Evolutionary conservation across 2,888 invertebrate species (phyloP).

Genomic region (Myathropa florea): DNA sequence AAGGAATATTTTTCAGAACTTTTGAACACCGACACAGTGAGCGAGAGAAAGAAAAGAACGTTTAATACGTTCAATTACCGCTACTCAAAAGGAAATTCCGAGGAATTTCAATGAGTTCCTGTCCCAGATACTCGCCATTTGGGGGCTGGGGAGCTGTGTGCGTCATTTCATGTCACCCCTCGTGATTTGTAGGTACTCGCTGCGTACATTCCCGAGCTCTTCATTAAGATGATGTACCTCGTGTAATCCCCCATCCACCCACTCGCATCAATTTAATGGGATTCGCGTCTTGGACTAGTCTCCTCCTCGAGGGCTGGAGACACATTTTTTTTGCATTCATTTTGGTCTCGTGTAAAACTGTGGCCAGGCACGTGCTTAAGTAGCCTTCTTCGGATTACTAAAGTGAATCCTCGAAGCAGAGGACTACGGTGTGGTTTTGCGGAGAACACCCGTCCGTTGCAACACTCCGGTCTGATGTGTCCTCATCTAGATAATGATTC

Average conservation of each 20-base stretch:
- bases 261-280: slow-evolving; percentile 31
- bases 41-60: slow-evolving; percentile 48
- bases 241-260: background rate
- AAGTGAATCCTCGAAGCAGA: slow-evolving; percentile 37
- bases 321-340: background rate
- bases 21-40: background rate
- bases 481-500: slow-evolving; percentile 59
- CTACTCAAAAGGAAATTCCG: slow-evolving; percentile 15
- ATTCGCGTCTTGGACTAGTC: slow-evolving; percentile 23
- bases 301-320: slow-evolving; percentile 10
- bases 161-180: background rate
- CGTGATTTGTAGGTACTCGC: background rate
- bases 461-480: background rate
- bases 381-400: slow-evolving; percentile 67
- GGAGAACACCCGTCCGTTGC: background rate
- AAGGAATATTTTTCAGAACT: slow-evolving; percentile 39
- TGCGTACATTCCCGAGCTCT: background rate
- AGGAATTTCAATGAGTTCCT: slow-evolving; percentile 9
- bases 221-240: slow-evolving; percentile 21
- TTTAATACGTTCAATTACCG: slow-evolving; percentile 53
- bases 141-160: background rate
- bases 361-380: slow-evolving; percentile 70
- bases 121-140: slow-evolving; percentile 11
- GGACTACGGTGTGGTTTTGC: background rate
- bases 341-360: background rate